Conservation (phyloP, 1,140 invertebrate genomes). For the Forficula auricularia region DNA sequence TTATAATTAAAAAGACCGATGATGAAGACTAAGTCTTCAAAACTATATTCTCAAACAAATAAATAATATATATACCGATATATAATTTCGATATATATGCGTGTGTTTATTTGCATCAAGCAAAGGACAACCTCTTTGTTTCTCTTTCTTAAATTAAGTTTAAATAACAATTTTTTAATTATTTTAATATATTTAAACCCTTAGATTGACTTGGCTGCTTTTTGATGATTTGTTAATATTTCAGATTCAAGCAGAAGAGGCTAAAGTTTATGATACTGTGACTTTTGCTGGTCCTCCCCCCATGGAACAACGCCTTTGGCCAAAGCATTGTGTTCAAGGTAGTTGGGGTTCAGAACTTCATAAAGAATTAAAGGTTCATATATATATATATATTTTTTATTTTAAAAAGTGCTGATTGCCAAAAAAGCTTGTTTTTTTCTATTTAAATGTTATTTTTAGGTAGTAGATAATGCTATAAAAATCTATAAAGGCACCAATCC, state of each 20-base stretch:
- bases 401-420: slow-evolving; percentile 12
- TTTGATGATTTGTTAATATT: too few relatives aligned
- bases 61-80: too few relatives aligned
- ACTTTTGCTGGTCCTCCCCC: slow-evolving; percentile 71
- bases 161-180: too few relatives aligned
- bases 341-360: slow-evolving; percentile 88
- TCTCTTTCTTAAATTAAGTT: neutral
- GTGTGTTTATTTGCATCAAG: too few relatives aligned
- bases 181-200: too few relatives aligned
- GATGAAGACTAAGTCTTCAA: too few relatives aligned
- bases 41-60: too few relatives aligned
- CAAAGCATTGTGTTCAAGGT: slow-evolving; percentile 85
- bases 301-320: slow-evolving; percentile 80
- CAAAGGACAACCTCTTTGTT: neutral
- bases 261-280: slow-evolving; percentile 74
- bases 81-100: too few relatives aligned
- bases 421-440: too few relatives aligned
- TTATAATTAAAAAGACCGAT: too few relatives aligned
- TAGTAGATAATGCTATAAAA: slow-evolving; percentile 54
- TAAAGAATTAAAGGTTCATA: slow-evolving; percentile 63
- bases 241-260: slow-evolving; percentile 40
- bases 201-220: too few relatives aligned
- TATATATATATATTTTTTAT: slow-evolving; percentile 10
- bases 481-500: slow-evolving; percentile 89
- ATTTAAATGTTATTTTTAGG: slow-evolving; percentile 20